Base-by-base conservation (phyloP, 2,888 invertebrate genomes). In the Ochropleura plecta region DNA sequence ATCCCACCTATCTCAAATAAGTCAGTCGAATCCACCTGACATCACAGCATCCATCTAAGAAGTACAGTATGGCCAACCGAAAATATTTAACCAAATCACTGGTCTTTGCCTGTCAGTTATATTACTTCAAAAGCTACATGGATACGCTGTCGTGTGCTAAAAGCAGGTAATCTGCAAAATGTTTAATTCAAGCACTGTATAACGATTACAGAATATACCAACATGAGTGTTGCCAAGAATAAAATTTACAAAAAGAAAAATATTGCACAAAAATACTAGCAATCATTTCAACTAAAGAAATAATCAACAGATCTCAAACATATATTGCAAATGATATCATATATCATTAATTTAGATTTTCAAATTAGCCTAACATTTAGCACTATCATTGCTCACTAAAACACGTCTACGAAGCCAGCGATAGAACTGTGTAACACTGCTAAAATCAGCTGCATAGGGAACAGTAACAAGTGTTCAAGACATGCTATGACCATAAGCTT, bases 251-350 rank as follows among this genome's bases (percentile, higher is more conserved):
- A 82, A 81, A 84, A 49, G 48, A 79, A 84, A 88, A 89, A 91
- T 93, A 94, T 94, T 93, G 94, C 92, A 94, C 94, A 91, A 90
- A 90, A 88, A 90, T 90, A 91, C 88, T 90, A 92, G 88, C 85
- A 88, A 89, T 85, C 76, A 89, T 83, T 87, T 83, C 86, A 90
- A 83, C 72, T 73, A 81, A 86, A 79, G 83, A 89, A 89, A 88
- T 79, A 88, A 88, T 86, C 84, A 91, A 93, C 91, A 93, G 90
- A 93, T 92, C 90, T 92, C 86, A 91, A 87, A 81, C 82, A 82
- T 77, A 91, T 85, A 91, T 91, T 90, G 92, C 90, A 95, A 93
- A 94, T 94, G 95, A 95, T 95, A 95, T 95, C 88, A 89, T 84
- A 95, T 95, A 95, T 91, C 94, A 95, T 95, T 94, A 94, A 94